A percentile compares a stretch with the other conserved stretches of the same genome.
phyloP scores from a whole-genome alignment of 2,888 invertebrate genomes.

The Drosophila putrida region DNA sequence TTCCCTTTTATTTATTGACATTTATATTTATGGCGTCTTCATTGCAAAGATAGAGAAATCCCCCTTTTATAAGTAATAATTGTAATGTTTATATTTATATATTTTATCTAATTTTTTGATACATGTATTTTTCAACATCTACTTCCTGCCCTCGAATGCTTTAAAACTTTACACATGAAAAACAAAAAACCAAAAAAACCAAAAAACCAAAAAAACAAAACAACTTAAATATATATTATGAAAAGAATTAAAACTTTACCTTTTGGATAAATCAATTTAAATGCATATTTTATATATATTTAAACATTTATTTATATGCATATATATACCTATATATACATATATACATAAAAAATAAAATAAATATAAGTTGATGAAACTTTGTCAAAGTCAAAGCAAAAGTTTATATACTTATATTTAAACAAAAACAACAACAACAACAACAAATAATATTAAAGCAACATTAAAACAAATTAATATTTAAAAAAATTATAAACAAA shows the following conservation, averaged over 20 bases:
- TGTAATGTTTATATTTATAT: conserved; percentile 56
- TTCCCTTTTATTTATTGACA: conserved; percentile 1
- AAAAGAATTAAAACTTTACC: conserved; percentile 79
- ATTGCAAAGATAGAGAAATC: conserved; percentile 49
- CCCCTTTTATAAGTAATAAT: conserved; percentile 64
- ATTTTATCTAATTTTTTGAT: conserved; percentile 76
- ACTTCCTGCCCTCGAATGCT: conserved; percentile 82
- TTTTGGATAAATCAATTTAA: conserved; percentile 81
- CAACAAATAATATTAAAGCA: conserved; percentile 71
- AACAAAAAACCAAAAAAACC: conserved; percentile 40
- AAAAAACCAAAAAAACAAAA: conserved; percentile 4
- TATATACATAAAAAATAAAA: conserved; percentile 30
- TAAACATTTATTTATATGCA: conserved; percentile 78
- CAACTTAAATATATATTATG: conserved; percentile 35
- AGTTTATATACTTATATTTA: conserved; percentile 77
- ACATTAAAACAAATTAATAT: conserved; percentile 69
- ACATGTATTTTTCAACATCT: conserved; percentile 80
- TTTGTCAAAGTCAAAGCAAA: conserved; percentile 76
- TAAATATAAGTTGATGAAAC: conserved; percentile 71
- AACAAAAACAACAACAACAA: conserved; percentile 45
- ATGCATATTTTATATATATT: conserved; percentile 79
- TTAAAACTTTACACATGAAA: conserved; percentile 77
- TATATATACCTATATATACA: conserved; percentile 47
- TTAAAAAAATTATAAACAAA: conserved; percentile 57
- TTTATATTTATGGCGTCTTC: conserved; percentile 47